A percentile compares a stretch with the other conserved stretches of the same genome.
Conservation (phyloP, 2,797 vertebrate genomes). For the Phoeniculus purpureus region DNA sequence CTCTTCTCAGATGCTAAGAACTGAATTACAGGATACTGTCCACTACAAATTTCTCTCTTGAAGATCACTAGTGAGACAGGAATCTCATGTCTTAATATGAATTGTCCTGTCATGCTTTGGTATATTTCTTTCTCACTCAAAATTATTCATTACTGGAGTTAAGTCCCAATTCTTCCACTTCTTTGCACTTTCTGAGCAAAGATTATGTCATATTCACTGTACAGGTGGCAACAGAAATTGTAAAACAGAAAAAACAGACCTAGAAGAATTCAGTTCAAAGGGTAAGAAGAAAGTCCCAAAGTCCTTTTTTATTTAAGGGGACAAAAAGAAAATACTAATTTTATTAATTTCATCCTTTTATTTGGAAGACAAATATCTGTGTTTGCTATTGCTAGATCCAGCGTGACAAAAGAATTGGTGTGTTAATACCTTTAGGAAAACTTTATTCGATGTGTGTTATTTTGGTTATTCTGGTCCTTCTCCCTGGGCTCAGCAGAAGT, state of each 20-base stretch:
- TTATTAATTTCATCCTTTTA: constrained; percentile 1
- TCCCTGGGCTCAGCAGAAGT: neutral
- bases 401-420: neutral
- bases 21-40: neutral
- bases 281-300: constrained; percentile 52
- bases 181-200: neutral
- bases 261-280: constrained; percentile 63
- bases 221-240: neutral
- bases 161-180: neutral
- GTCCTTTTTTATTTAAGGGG: neutral
- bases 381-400: neutral
- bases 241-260: constrained; percentile 10
- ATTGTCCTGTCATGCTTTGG: neutral
- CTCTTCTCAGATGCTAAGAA: neutral
- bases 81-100: neutral
- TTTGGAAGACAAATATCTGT: constrained; percentile 56
- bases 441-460: neutral
- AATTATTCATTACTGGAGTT: neutral
- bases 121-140: neutral
- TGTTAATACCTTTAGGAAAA: neutral
- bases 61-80: neutral
- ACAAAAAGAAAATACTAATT: constrained; percentile 61
- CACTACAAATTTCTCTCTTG: neutral
- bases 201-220: neutral
- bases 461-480: neutral